Evolutionary conservation across 2,113 vertebrate genomes (phyloP), one percentile per base, ranked within the genome.

Genomic region (Datnioides undecimradiatus): DNA sequence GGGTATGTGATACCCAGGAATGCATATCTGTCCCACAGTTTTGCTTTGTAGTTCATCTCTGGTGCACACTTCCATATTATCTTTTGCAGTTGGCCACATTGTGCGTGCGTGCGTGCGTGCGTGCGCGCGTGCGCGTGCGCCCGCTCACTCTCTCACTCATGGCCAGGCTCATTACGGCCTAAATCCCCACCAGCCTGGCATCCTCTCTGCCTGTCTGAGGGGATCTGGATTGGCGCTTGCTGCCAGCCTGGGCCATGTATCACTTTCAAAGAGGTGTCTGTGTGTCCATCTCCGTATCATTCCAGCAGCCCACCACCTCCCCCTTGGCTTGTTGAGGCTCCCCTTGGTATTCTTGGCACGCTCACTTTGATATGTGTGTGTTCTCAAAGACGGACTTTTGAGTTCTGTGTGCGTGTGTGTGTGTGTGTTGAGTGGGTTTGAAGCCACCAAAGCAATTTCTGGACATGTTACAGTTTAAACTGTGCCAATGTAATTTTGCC

Each of bases 241-340:
- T 91, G 90, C 92, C 87, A 90, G 81, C 87, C 85, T 80, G 83
- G 82, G 82, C 79, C 87, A 68, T 90, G 79, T 91, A 93, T 94
- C 93, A 89, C 91, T 95, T 95, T 94, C 93, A 94, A 95, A 95
- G 93, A 92, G 88, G 86, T 88, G 87, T 87, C 69, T 88, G 76
- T 77, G 80, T 55, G 87, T 90, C 89, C 86, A 66, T 85, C 83
- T 88, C 80, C 31, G 72, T 79, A 74, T 91, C 90, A 76, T 90
- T 87, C 84, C 90, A 73, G 40, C 33, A 58, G 25, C 63, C 55
- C 75, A 29, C 57, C 68, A 43, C 76, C 81, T 89, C 82, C 64
- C 65, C 65, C 84, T 79, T 59, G 66, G 82, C 90, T 90, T 81
- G 83, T 92, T 58, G 68, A 90, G 89, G 83, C 88, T 92, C 90